phyloP scores from a whole-genome alignment of 2,797 vertebrate species.

The Pipistrellus pipistrellus region DNA sequence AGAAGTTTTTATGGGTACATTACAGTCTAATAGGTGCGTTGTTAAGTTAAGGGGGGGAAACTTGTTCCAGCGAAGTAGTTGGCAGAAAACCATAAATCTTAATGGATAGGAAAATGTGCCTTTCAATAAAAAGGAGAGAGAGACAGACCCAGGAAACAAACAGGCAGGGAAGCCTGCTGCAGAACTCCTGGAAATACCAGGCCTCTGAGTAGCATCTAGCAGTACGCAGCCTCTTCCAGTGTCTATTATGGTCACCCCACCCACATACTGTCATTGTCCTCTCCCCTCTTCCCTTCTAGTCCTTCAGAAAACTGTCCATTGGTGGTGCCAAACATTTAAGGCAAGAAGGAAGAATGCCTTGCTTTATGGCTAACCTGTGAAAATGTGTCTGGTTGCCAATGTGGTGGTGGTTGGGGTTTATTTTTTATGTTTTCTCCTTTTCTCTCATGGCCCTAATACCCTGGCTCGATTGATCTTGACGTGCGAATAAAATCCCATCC shows the following conservation, averaged over 20 bases:
- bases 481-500: constrained; percentile 66
- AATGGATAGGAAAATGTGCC: constrained; percentile 70
- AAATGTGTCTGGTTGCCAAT: constrained; percentile 55
- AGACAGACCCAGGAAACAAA: constrained; percentile 9
- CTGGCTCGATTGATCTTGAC: constrained; percentile 12
- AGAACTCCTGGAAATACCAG: neutral
- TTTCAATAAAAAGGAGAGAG: constrained; percentile 70
- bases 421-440: neutral
- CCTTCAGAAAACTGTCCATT: constrained; percentile 8
- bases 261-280: neutral
- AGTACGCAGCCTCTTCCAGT: neutral
- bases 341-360: constrained; percentile 68
- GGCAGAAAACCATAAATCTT: constrained; percentile 64
- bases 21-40: constrained; percentile 69
- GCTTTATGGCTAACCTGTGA: constrained; percentile 73
- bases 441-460: constrained; percentile 55
- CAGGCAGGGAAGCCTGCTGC: neutral
- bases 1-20: constrained; percentile 69
- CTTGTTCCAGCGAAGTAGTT: constrained; percentile 67
- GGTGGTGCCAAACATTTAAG: constrained; percentile 44
- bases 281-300: neutral
- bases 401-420: constrained; percentile 51
- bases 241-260: neutral
- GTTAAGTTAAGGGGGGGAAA: constrained; percentile 67
- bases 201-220: neutral